Conservation (phyloP, 2,113 vertebrate species). For the Lynx canadensis region DNA sequence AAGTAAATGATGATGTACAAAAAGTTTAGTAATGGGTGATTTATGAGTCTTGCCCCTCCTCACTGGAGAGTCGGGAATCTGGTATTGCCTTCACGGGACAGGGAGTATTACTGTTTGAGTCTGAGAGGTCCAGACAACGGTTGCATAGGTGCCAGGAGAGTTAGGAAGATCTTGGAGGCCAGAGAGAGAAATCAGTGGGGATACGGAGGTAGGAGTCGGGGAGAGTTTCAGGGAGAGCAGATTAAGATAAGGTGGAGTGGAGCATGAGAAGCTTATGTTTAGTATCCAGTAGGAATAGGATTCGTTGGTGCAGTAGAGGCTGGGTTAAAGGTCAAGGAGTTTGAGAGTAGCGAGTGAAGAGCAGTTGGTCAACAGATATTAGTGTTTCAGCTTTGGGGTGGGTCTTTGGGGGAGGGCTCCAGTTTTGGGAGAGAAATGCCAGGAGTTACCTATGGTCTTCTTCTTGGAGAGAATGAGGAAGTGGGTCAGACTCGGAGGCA, state of each 20-base stretch:
- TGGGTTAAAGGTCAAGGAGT: not conserved
- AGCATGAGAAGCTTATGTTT: not conserved
- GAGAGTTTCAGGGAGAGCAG: not conserved
- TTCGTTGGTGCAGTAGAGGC: not conserved
- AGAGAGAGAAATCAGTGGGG: not conserved
- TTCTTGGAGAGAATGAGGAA: not conserved
- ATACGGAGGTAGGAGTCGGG: not conserved
- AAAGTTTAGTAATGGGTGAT: not conserved
- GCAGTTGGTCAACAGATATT: not conserved
- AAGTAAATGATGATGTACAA: not conserved
- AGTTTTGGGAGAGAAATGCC: not conserved
- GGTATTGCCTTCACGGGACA: not conserved
- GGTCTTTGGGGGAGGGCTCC: not conserved
- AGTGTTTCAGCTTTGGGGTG: not conserved
- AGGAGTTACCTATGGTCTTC: not conserved
- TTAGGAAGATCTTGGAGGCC: not conserved
- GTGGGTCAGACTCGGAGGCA: not conserved
- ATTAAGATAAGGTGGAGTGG: not conserved
- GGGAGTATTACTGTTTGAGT: not conserved
- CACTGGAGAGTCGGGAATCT: not conserved
- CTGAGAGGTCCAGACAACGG: not conserved
- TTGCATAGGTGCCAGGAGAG: not conserved
- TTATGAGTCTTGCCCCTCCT: not conserved
- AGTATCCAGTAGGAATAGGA: not conserved
- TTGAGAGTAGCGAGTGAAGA: not conserved